Evolutionary conservation across 2,797 vertebrate species (phyloP).

Genomic region (Macroramphosus scolopax): DNA sequence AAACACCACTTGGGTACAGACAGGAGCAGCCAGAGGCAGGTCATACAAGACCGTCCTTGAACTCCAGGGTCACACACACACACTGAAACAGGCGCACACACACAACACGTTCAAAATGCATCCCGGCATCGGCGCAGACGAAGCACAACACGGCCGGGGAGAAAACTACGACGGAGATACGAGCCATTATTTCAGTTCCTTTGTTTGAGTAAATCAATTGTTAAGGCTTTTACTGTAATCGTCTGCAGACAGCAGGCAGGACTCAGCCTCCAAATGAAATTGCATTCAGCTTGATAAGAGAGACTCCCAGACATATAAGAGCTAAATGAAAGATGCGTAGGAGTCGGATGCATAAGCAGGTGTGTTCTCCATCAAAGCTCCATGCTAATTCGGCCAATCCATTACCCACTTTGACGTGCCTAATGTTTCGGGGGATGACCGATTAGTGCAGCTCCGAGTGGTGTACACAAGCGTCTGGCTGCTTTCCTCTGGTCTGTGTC

Average conservation of each 20-base stretch:
- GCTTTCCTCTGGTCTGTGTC: slow-evolving; percentile 50
- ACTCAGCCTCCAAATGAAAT: slow-evolving; percentile 42
- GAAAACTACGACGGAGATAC: too few species aligned
- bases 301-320: too few species aligned
- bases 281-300: too few species aligned
- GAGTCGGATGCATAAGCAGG: slow-evolving; percentile 54
- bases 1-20: slow-evolving; percentile 78
- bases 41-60: slow-evolving; percentile 78
- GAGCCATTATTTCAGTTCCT: too few species aligned
- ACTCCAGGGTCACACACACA: slow-evolving; percentile 66
- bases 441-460: slow-evolving; percentile 51
- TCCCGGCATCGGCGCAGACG: too few species aligned
- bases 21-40: slow-evolving; percentile 76
- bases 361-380: slow-evolving; percentile 56
- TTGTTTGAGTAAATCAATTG: too few species aligned
- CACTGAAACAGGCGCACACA: slow-evolving; percentile 19
- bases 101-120: too few species aligned
- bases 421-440: slow-evolving; percentile 63
- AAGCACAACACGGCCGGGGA: too few species aligned
- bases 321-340: too few species aligned
- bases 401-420: slow-evolving; percentile 57
- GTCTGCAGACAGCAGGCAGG: slow-evolving; percentile 26
- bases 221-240: too few species aligned
- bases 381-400: slow-evolving; percentile 60
- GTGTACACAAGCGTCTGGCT: slow-evolving; percentile 26